phyloP scores from a whole-genome alignment of 2,113 vertebrate species.

The Entelurus aequoreus region DNA sequence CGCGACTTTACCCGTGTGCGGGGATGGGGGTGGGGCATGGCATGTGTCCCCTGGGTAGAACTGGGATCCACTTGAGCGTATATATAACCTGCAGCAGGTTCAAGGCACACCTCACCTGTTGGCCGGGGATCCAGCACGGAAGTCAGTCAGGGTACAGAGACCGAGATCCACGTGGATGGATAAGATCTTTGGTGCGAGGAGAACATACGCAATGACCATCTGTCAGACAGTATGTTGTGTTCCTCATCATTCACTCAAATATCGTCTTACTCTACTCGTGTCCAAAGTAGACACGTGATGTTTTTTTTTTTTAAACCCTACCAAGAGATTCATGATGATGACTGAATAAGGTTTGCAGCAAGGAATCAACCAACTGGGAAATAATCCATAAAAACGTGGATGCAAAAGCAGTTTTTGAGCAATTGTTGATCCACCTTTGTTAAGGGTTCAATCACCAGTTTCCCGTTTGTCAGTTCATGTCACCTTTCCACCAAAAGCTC shows the following conservation, averaged over 20 bases:
- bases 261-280: neutral
- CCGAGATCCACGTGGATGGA: neutral
- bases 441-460: too few species aligned
- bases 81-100: constrained; percentile 10
- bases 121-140: neutral
- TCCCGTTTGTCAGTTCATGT: too few species aligned
- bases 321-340: too few species aligned
- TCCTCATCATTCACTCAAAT: neutral
- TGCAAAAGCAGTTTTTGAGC: too few species aligned
- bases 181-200: neutral
- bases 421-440: too few species aligned
- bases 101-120: neutral
- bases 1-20: constrained; percentile 59
- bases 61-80: constrained; percentile 21
- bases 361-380: too few species aligned
- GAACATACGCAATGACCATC: neutral
- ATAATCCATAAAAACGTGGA: too few species aligned
- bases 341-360: too few species aligned
- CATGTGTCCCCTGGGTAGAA: constrained; percentile 43
- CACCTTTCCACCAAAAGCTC: too few species aligned
- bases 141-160: neutral
- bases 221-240: neutral
- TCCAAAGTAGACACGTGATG: neutral
- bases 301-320: too few species aligned
- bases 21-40: constrained; percentile 48